phyloP scores from a whole-genome alignment of 2,113 vertebrate genomes.

The Ifrita kowaldi region DNA sequence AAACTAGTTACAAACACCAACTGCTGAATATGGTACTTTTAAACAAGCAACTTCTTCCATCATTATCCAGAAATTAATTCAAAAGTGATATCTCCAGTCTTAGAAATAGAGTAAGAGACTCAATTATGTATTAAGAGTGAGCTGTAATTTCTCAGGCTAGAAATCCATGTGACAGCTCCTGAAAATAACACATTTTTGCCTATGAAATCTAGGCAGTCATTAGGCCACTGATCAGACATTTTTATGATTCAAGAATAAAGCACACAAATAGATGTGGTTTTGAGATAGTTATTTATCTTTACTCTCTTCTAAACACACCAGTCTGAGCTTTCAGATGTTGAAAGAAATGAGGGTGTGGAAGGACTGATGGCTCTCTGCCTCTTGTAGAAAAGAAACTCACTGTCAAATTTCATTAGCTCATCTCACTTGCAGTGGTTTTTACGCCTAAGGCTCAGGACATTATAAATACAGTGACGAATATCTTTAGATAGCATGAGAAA shows the following conservation, averaged over 20 bases:
- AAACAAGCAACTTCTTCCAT: not conserved
- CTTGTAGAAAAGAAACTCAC: conserved; percentile 9
- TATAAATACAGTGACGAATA: conserved; percentile 37
- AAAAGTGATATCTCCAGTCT: not conserved
- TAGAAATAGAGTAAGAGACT: not conserved
- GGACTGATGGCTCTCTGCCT: not conserved
- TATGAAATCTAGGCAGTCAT: not conserved
- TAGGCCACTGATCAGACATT: not conserved
- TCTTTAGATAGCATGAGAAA: conserved; percentile 49
- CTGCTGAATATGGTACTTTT: not conserved
- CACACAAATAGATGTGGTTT: not conserved
- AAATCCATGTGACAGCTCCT: not conserved
- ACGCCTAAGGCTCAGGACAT: not conserved
- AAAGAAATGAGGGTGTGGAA: not conserved
- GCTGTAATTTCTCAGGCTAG: not conserved
- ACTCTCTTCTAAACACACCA: conserved; percentile 1
- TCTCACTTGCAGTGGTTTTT: conserved; percentile 23
- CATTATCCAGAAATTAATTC: not conserved
- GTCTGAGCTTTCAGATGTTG: not conserved
- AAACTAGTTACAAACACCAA: not conserved
- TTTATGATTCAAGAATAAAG: not conserved
- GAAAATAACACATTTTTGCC: not conserved
- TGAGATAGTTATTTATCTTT: not conserved
- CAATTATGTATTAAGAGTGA: not conserved
- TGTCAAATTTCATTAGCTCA: conserved; percentile 50